A percentile compares a stretch with the other conserved stretches of the same genome.
Conservation (phyloP, 30 jellyfish, hydroid and myxozoan genomes). For the Turritopsis dohrnii region DNA sequence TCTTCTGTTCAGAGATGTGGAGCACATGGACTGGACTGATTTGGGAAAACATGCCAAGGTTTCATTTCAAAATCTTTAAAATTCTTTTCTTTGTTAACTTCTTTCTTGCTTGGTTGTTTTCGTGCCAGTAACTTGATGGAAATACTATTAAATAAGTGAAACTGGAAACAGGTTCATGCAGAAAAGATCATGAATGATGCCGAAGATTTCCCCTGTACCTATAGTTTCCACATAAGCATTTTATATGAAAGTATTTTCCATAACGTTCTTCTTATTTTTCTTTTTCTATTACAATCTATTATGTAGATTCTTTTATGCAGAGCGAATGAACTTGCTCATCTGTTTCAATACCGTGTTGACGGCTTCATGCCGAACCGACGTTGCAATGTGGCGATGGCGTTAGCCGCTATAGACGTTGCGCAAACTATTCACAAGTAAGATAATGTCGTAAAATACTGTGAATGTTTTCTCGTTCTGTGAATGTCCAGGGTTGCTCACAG, state of each 20-base stretch:
- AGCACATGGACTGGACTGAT: constrained; percentile 38
- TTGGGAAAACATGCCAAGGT: constrained; percentile 73
- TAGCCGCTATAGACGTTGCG: constrained; percentile 86
- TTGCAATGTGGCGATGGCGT: constrained; percentile 75
- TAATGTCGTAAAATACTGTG: not conserved
- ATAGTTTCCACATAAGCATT: too few relatives aligned
- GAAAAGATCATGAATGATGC: too few relatives aligned
- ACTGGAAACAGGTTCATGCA: too few relatives aligned
- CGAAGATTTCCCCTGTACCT: too few relatives aligned
- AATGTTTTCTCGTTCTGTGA: too few relatives aligned
- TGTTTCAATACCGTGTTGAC: constrained; percentile 75
- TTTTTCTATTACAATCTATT: not conserved
- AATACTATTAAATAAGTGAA: too few relatives aligned
- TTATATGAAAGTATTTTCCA: not conserved
- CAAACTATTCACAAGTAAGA: constrained; percentile 71
- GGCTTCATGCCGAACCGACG: constrained; percentile 88
- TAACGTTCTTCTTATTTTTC: not conserved
- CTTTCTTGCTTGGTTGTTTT: not conserved
- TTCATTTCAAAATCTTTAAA: not conserved
- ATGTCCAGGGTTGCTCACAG: too few relatives aligned
- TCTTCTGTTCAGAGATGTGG: constrained; percentile 64
- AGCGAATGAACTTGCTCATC: constrained; percentile 56
- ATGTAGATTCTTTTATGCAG: constrained; percentile 73
- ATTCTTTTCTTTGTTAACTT: not conserved
- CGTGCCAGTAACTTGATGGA: not conserved